phyloP scores from a whole-genome alignment of 2,797 vertebrate genomes.

The Sebastes vulpes region DNA sequence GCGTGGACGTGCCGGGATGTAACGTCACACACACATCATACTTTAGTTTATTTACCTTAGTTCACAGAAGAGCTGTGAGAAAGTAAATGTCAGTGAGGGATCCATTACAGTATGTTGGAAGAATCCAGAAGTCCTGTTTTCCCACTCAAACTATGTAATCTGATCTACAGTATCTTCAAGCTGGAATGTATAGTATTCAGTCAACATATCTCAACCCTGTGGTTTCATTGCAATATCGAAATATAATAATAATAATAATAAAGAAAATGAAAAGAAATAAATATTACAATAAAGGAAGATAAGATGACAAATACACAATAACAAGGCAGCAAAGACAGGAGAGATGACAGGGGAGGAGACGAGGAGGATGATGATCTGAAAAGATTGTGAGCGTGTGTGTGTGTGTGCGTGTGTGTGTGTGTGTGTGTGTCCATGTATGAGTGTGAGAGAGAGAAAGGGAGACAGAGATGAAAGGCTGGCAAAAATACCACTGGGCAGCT shows the following conservation, averaged over 20 bases:
- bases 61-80: too few relatives aligned
- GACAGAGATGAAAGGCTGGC: conserved; percentile 60
- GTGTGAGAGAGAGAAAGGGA: not conserved
- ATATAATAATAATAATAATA: not conserved
- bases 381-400: not conserved
- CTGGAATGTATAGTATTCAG: not conserved
- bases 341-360: not conserved
- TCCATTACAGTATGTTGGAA: not conserved
- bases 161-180: not conserved
- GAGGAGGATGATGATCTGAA: not conserved
- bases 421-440: not conserved
- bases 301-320: conserved; percentile 4
- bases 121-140: not conserved
- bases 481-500: conserved; percentile 62
- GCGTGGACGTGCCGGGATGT: too few relatives aligned
- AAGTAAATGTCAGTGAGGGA: too few relatives aligned
- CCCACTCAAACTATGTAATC: not conserved
- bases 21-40: too few relatives aligned
- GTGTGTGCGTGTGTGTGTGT: not conserved
- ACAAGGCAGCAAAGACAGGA: not conserved
- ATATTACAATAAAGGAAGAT: not conserved
- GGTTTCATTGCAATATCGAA: not conserved
- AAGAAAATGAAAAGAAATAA: not conserved
- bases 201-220: not conserved
- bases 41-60: too few relatives aligned